Base-by-base conservation (phyloP, 2,888 invertebrate species). In the Drosophila demipolita region DNA sequence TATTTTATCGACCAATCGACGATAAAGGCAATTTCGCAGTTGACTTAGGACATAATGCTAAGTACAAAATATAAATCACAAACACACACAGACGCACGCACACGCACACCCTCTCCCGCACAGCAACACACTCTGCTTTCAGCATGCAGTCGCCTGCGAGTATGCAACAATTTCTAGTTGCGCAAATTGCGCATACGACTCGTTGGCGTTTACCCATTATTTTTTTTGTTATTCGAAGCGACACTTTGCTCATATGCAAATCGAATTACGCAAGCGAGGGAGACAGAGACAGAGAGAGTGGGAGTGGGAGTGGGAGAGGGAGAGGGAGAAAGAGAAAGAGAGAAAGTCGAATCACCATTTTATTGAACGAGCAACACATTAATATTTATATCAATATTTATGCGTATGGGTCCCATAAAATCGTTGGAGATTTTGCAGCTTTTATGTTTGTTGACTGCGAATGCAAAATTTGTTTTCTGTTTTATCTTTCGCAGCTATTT, bases 31-130 rank as follows among this genome's bases (percentile, higher is more conserved):
- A 83, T 83, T 85, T 85, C 64, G 61, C 80, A 81, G 87, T 86
- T 87, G 87, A 87, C 86, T 85, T 87, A 78, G 87, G 86, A 80
- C 69, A 66, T 74, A 81, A 83, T 82, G 54, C 76, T 63, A 42
- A 42, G 66, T 65, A 76, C 77, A 67, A 73, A 85, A 87, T 81
- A 87, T 83, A 72, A 85, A 81, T 81, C 72, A 60, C 59, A 62
- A 60, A 45, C 35, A 15, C 53, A 38, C 57, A 58, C 38, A 20
- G 26, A 15, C 48, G n/a, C 54, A 48, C 58, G 17, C 33, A 17
- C 48, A 11, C n/a, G 17, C 20, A 23, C 11, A 40, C 49, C 26
- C 32, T 4, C n/a, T 35, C 26, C 17, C 23, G 20, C 6, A 45
- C 42, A 32, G 36, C 54, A 52, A 40, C n/a, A 42, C 20, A 66